These are phyloP conservation scores for Astreopora myriophthalma DNA, from an alignment of 64 coral and sea anemone genomes.

Conservation along the genomic window DNA sequence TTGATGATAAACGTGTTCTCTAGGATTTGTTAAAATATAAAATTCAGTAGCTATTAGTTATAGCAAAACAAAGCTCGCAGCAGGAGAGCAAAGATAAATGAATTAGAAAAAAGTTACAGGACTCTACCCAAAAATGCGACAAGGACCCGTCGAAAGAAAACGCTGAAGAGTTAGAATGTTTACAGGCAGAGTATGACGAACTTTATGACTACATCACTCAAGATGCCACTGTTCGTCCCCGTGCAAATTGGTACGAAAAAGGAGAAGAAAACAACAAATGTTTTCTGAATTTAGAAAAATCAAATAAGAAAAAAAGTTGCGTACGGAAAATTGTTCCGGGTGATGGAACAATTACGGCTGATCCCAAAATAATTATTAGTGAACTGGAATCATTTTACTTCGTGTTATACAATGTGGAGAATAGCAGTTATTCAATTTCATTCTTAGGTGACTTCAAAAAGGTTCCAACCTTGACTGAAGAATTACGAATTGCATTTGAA, in stretches of 20 bases:
- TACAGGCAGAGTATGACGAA: constrained; percentile 35
- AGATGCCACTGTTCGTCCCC: constrained; percentile 2
- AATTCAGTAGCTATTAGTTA: constrained; percentile 41
- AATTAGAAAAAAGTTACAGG: neutral
- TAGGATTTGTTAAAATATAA: constrained; percentile 64
- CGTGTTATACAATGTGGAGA: neutral
- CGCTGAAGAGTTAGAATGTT: neutral
- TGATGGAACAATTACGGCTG: neutral
- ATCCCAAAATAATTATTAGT: neutral
- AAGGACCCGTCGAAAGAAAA: neutral
- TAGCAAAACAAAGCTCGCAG: constrained; percentile 23
- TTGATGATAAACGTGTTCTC: constrained; percentile 13
- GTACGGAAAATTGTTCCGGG: neutral
- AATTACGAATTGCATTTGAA: neutral
- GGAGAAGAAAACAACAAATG: constrained; percentile 68
- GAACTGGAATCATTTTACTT: neutral
- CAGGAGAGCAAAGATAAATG: neutral
- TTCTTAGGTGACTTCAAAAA: neutral
- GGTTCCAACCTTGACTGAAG: neutral
- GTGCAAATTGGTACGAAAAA: constrained; percentile 40
- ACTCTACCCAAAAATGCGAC: neutral
- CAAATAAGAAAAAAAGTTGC: neutral
- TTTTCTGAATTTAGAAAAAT: constrained; percentile 42
- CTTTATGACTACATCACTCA: constrained; percentile 39
- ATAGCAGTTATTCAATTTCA: neutral